phyloP scores from a whole-genome alignment of 2,797 vertebrate genomes.

The Muscicapa comitata region DNA sequence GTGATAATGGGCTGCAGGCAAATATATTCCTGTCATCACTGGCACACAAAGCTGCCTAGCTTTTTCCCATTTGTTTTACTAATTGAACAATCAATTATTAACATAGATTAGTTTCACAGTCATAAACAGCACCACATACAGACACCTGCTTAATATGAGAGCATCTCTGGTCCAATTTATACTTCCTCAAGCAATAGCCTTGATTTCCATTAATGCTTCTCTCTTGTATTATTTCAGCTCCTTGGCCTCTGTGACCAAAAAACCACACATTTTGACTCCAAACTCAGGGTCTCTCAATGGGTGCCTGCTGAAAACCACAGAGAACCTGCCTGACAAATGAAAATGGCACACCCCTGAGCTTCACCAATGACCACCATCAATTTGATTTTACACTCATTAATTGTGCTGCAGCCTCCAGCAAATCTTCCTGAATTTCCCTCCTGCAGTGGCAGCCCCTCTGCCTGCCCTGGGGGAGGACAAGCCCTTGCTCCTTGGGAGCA shows the following conservation, averaged over 20 bases:
- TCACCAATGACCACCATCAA: not conserved
- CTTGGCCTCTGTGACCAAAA: not conserved
- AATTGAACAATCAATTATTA: constrained; percentile 78
- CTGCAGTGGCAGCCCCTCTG: not conserved
- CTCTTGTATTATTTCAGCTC: not conserved
- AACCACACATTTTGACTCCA: fast-evolving
- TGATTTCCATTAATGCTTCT: not conserved
- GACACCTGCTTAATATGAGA: not conserved
- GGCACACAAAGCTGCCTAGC: constrained; percentile 64
- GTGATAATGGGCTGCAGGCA: constrained; percentile 53
- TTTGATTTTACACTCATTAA: not conserved
- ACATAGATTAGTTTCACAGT: constrained; percentile 63
- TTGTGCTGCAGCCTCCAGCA: not conserved
- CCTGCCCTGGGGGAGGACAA: not conserved
- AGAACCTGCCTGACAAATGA: not conserved
- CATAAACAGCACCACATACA: not conserved
- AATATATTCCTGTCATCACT: constrained; percentile 63
- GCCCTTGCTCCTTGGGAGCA: not conserved
- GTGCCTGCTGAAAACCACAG: fast-evolving
- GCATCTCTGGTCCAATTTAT: not conserved
- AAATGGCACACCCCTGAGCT: not conserved
- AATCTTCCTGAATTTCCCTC: not conserved
- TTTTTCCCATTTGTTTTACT: constrained; percentile 73
- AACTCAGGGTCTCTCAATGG: not conserved
- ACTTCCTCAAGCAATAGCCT: not conserved